Evolutionary conservation across 2,888 invertebrate genomes (phyloP), one percentile per base, ranked within the genome.

Genomic region (Agrochola macilenta): DNA sequence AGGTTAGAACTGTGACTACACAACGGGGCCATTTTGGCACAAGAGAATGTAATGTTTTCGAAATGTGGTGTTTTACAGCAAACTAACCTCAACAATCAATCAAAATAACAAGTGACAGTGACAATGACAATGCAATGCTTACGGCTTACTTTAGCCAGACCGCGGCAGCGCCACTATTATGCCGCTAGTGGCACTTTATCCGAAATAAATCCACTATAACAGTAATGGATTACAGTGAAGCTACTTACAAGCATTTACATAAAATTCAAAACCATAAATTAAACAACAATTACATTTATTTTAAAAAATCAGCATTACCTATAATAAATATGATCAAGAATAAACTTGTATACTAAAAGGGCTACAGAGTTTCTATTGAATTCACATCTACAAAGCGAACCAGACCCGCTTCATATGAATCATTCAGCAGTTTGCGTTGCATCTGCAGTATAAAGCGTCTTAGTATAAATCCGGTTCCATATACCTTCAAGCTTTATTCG

Each of bases 371-470:
- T 76, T 71, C 82, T 73, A 88, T 88, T 88, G 87, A 88, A 89
- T 89, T 83, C 89, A 64, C 76, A 85, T 89, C 74, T 70, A 80
- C 83, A 85, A 81, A 85, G 89, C 82, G 82, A 46, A 79, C 76
- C 66, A 74, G 80, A 78, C 65, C 54, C 76, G 76, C 63, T 76
- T 66, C 52, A 57, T 71, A 88, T 89, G 88, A 89, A 88, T 88
- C 80, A 88, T 88, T 88, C 88, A 88, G 71, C 76, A 89, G 89
- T 87, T 88, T 89, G 83, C 88, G 63, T 78, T 89, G 88, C 87
- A 89, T 79, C 81, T 83, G 82, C 85, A 79, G 72, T 68, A 63
- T 78, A 83, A 86, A 87, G 26, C 77, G 52, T 57, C 82, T 83
- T 79, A 85, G 78, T 57, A 78, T 80, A 88, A 88, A 89, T 83